These are phyloP conservation scores for Bedellia somnulentella DNA, from an alignment of 2,888 invertebrate species.

Conservation along the genomic window DNA sequence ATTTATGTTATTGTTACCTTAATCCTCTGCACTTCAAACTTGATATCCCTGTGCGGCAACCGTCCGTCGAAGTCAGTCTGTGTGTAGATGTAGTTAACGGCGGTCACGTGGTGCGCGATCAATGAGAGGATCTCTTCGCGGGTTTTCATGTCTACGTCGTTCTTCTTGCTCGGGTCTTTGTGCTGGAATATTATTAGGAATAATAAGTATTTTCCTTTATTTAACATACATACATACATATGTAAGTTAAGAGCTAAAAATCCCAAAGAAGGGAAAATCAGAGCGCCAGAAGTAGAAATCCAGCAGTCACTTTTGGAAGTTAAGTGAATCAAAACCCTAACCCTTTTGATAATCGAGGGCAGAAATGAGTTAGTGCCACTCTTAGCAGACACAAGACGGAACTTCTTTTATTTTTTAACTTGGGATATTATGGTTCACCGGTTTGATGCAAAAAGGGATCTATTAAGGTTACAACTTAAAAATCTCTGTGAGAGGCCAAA, in stretches of 20 bases:
- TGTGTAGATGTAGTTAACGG: constrained; percentile 95
- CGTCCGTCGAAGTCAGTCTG: constrained; percentile 93
- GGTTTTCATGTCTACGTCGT: constrained; percentile 82
- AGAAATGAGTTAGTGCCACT: too few relatives aligned
- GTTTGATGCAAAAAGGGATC: too few relatives aligned
- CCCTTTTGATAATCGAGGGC: too few relatives aligned
- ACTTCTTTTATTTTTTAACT: too few relatives aligned
- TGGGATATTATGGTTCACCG: too few relatives aligned
- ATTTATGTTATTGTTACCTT: too few relatives aligned
- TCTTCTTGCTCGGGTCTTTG: constrained; percentile 67
- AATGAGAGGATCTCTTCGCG: constrained; percentile 95
- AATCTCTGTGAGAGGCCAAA: too few relatives aligned
- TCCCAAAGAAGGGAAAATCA: too few relatives aligned
- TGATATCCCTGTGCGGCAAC: constrained; percentile 87
- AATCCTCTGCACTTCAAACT: constrained; percentile 89
- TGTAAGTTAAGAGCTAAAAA: not conserved
- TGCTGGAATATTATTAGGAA: constrained; percentile 64
- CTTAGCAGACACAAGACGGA: too few relatives aligned
- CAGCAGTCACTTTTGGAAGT: not conserved
- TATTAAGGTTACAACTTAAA: too few relatives aligned
- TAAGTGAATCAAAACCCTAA: not conserved
- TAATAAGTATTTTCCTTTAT: too few relatives aligned
- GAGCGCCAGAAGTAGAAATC: not conserved
- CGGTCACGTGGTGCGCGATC: constrained; percentile 97
- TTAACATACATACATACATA: not conserved